Conservation (phyloP, 2,888 invertebrate species). For the Bhutanitis thaidina region DNA sequence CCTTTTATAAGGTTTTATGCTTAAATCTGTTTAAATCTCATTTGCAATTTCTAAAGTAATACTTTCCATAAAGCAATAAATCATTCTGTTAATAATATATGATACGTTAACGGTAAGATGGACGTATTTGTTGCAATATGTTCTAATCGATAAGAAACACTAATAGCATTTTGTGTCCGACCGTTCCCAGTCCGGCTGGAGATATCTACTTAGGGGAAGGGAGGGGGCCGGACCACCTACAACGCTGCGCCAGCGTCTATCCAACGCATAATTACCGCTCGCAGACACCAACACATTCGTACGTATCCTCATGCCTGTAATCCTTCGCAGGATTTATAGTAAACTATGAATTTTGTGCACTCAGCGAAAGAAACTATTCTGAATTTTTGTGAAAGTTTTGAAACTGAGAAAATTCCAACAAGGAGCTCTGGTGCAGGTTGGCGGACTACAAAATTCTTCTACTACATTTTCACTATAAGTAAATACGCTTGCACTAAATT, state of each 20-base stretch:
- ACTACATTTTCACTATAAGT: no score
- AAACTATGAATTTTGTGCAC: not conserved
- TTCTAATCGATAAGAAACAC: conserved; percentile 42
- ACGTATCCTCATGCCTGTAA: conserved; percentile 39
- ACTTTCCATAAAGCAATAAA: conserved; percentile 24
- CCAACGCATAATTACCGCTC: conserved; percentile 75
- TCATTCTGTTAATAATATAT: conserved; percentile 32
- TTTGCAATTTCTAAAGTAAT: not conserved
- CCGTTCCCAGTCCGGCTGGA: conserved; percentile 52
- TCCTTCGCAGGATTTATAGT: not conserved
- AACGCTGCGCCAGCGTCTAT: conserved; percentile 68
- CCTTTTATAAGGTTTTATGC: no score
- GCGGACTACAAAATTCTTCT: no score
- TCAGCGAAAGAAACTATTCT: no score
- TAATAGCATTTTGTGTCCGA: conserved; percentile 37
- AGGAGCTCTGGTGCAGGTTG: no score
- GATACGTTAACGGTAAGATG: conserved; percentile 24
- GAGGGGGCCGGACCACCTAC: conserved; percentile 53
- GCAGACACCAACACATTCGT: conserved; percentile 51
- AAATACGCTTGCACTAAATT: no score
- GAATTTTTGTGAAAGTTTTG: no score
- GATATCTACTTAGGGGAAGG: conserved; percentile 46
- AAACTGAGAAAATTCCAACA: no score
- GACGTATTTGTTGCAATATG: conserved; percentile 38
- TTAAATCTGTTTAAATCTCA: no score